phyloP scores from a whole-genome alignment of 92 coral and sea anemone species.

The Palythoa caribaeorum region DNA sequence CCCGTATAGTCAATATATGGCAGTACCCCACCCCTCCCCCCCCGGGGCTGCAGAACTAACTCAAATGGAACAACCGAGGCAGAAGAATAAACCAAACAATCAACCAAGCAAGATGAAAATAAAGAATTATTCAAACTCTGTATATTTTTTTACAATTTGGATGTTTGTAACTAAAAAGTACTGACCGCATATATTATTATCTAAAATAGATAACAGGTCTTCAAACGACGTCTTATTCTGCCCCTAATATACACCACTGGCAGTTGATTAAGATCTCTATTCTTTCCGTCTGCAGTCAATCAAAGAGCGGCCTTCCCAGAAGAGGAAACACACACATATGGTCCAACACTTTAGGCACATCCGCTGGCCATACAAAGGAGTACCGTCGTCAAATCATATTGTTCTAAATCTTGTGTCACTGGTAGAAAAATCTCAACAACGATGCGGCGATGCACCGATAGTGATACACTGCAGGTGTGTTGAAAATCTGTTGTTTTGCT shows the following conservation, averaged over 20 bases:
- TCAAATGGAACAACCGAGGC: too few relatives aligned
- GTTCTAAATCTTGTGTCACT: slow-evolving; percentile 60
- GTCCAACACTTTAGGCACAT: slow-evolving; percentile 70
- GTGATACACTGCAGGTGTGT: slow-evolving; percentile 82
- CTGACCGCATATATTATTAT: too few relatives aligned
- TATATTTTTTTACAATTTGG: too few relatives aligned
- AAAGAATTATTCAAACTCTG: too few relatives aligned
- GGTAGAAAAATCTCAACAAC: slow-evolving; percentile 70
- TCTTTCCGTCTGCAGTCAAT: not conserved
- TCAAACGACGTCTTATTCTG: too few relatives aligned
- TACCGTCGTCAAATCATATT: slow-evolving; percentile 60
- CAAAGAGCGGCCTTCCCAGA: slow-evolving; percentile 5
- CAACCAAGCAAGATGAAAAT: too few relatives aligned
- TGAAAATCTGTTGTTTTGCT: not conserved
- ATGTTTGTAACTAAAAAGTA: too few relatives aligned
- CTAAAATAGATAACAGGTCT: too few relatives aligned
- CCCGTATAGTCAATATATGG: too few relatives aligned
- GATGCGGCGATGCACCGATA: slow-evolving; percentile 59
- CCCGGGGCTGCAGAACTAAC: too few relatives aligned
- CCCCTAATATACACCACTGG: not conserved
- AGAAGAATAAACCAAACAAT: too few relatives aligned
- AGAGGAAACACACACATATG: slow-evolving; percentile 5
- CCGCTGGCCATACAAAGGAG: slow-evolving; percentile 68
- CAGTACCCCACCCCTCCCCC: too few relatives aligned
- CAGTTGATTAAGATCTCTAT: not conserved